These are phyloP conservation scores for Oscarella lobularis DNA, from an alignment of 37 sponge, comb jelly and placozoan species.

Conservation along the genomic window DNA sequence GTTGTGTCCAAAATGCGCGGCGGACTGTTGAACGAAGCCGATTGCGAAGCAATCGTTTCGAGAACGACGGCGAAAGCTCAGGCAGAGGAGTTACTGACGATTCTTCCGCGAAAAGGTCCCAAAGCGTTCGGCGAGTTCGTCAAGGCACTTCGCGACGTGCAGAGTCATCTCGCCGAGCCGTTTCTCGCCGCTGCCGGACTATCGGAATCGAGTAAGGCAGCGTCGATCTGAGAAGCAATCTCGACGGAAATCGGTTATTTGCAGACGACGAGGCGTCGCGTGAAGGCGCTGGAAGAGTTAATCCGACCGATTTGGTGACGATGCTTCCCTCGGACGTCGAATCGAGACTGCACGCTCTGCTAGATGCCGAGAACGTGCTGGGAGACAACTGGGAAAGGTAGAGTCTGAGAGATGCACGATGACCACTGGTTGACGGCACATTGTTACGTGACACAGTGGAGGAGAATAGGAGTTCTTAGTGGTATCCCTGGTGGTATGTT, in stretches of 20 bases:
- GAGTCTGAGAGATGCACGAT: neutral
- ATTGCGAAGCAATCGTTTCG: neutral
- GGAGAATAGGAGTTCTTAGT: no score
- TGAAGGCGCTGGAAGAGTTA: no score
- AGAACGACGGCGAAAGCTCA: neutral
- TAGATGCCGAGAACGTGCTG: neutral
- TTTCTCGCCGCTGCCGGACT: neutral
- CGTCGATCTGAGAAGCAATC: no score
- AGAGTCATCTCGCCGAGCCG: neutral
- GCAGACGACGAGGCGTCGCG: no score
- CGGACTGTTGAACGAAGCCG: neutral
- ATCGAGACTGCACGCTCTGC: neutral
- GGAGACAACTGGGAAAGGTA: conserved; percentile 2
- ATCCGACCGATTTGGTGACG: neutral
- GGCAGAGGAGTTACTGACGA: neutral
- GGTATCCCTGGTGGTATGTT: no score
- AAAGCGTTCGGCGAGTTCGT: neutral
- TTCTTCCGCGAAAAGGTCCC: neutral
- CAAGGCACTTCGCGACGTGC: neutral
- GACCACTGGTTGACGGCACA: neutral
- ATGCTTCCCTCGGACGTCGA: neutral
- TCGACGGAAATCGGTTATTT: no score
- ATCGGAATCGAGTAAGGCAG: no score
- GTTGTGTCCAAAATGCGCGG: neutral
- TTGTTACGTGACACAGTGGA: no score